Evolutionary conservation across 2,113 vertebrate species (phyloP).

Genomic region (Pseudorhombus dupliciocellatus): DNA sequence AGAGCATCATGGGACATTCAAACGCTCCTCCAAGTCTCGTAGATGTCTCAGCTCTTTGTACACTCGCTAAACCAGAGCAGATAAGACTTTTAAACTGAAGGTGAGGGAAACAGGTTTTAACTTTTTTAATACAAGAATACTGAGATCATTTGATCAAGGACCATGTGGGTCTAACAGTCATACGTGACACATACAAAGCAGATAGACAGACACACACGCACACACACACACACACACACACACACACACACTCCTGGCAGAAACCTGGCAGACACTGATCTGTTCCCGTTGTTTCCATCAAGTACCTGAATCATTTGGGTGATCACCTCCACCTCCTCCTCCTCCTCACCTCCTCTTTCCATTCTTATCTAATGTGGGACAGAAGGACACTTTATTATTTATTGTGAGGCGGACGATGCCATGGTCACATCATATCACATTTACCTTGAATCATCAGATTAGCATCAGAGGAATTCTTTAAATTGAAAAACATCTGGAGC

Average conservation of each 20-base stretch:
- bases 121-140: background rate
- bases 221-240: slow-evolving; percentile 7
- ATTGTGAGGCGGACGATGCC: background rate
- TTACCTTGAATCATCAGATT: background rate
- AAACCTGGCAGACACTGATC: slow-evolving; percentile 67
- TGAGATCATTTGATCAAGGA: background rate
- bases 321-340: slow-evolving; percentile 73
- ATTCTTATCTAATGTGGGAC: background rate
- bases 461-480: background rate
- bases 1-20: slow-evolving; percentile 22
- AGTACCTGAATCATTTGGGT: slow-evolving; percentile 89
- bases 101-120: background rate
- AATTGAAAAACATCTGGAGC: too few species aligned
- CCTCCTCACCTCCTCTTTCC: slow-evolving; percentile 1
- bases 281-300: slow-evolving; percentile 84
- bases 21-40: background rate
- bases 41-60: background rate
- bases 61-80: background rate
- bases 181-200: background rate
- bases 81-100: background rate
- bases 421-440: background rate
- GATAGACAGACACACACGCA: slow-evolving; percentile 8
- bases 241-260: background rate
- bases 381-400: background rate
- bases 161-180: background rate